Percentiles rank a stretch among this genome's conserved stretches.
These are phyloP conservation scores for Bucco capensis DNA, from an alignment of 2,113 vertebrate species.

Conservation along the genomic window DNA sequence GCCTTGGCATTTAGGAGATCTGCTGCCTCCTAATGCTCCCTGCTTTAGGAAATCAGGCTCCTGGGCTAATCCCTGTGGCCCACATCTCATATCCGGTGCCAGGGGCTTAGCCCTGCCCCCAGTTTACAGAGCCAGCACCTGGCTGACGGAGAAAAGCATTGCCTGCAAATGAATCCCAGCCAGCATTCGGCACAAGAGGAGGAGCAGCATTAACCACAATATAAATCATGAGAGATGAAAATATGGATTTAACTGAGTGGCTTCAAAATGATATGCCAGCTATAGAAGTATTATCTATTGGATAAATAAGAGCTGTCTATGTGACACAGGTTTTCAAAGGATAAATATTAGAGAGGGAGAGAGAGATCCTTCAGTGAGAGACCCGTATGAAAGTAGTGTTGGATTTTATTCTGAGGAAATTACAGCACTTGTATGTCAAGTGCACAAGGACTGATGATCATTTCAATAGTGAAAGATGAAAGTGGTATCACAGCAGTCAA, in stretches of 20 bases:
- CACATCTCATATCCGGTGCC: not conserved
- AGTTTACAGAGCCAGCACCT: not conserved
- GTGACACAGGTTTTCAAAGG: conserved; percentile 64
- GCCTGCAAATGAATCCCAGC: not conserved
- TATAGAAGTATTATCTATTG: conserved; percentile 60
- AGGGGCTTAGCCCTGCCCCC: conserved; percentile 1
- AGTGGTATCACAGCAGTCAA: conserved; percentile 13
- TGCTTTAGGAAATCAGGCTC: not conserved
- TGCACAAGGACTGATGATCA: conserved; percentile 49
- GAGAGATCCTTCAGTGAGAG: conserved; percentile 45
- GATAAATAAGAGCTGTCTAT: conserved; percentile 65
- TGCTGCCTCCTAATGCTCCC: not conserved
- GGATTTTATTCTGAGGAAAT: conserved; percentile 55
- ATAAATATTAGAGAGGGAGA: conserved; percentile 62
- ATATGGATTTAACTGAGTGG: conserved; percentile 51
- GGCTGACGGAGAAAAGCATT: not conserved
- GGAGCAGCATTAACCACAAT: not conserved
- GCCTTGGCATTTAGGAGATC: conserved; percentile 67
- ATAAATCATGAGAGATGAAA: conserved; percentile 35
- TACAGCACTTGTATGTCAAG: conserved; percentile 53
- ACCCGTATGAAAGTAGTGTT: conserved; percentile 19
- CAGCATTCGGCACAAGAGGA: not conserved
- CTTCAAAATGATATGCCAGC: conserved; percentile 46
- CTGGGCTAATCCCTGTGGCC: conserved; percentile 38
- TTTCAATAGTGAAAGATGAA: conserved; percentile 48